Conservation (phyloP, 2,113 vertebrate genomes). For the Malurus alboscapulatus region DNA sequence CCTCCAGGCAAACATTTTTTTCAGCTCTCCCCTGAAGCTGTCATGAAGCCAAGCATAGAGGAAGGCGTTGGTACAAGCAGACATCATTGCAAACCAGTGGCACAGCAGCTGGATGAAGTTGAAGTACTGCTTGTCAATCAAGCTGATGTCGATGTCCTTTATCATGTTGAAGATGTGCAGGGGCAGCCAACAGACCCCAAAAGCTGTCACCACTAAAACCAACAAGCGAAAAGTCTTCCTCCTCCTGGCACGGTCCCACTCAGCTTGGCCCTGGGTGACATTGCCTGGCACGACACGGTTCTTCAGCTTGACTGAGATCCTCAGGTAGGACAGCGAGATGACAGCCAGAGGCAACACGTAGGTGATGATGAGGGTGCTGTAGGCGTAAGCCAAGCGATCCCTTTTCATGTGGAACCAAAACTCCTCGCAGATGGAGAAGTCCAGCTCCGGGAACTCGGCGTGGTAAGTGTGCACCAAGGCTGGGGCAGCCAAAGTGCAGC, state of each 20-base stretch:
- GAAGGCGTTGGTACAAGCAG: constrained; percentile 81
- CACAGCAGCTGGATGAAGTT: constrained; percentile 82
- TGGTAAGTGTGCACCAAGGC: constrained; percentile 78
- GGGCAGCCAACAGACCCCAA: constrained; percentile 77
- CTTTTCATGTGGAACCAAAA: constrained; percentile 83
- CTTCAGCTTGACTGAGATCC: constrained; percentile 78
- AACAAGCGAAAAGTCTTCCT: constrained; percentile 82
- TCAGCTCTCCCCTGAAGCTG: constrained; percentile 81
- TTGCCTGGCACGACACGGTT: constrained; percentile 82
- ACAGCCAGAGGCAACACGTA: constrained; percentile 73
- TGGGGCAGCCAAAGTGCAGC: constrained; percentile 75
- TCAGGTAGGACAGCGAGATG: constrained; percentile 77
- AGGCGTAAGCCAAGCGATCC: constrained; percentile 73
- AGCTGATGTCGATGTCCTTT: constrained; percentile 78
- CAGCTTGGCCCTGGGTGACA: constrained; percentile 69
- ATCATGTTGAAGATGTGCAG: constrained; percentile 81
- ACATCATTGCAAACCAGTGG: constrained; percentile 84
- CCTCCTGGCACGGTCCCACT: constrained; percentile 74
- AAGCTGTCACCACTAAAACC: constrained; percentile 77
- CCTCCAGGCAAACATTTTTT: constrained; percentile 79
- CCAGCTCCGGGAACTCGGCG: constrained; percentile 78
- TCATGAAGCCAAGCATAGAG: constrained; percentile 88
- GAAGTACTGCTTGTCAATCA: constrained; percentile 82
- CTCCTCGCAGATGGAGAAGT: constrained; percentile 88
- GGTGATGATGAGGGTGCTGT: constrained; percentile 77